Conservation (phyloP, 2,888 invertebrate species). For the Nemoura dubitans region DNA sequence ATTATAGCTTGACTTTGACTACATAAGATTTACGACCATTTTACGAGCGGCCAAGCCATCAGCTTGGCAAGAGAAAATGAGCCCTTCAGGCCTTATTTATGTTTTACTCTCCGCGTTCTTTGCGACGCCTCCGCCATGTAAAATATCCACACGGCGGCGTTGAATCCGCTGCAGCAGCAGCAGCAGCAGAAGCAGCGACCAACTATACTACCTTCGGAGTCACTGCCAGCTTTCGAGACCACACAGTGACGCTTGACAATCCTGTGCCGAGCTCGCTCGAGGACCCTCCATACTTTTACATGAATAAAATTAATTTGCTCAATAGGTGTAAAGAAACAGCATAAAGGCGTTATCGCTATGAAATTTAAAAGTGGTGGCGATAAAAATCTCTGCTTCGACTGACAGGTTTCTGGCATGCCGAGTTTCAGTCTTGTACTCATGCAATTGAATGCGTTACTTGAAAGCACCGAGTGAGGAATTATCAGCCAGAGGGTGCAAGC, state of each 20-base stretch:
- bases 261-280: not conserved
- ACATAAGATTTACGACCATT: conserved; percentile 49
- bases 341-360: conserved; percentile 28
- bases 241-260: not conserved
- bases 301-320: conserved; percentile 34
- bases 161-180: conserved; percentile 1
- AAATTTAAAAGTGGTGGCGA: conserved; percentile 28
- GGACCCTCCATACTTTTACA: conserved; percentile 4
- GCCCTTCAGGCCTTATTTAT: conserved; percentile 51
- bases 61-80: conserved; percentile 48
- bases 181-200: too few species aligned
- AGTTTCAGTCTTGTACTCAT: not conserved
- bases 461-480: not conserved
- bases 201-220: too few species aligned
- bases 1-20: conserved; percentile 44
- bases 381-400: not conserved
- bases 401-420: not conserved
- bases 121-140: conserved; percentile 47
- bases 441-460: not conserved
- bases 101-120: conserved; percentile 45
- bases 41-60: conserved; percentile 49
- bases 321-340: conserved; percentile 24
- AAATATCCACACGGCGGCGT: conserved; percentile 36
- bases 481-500: too few species aligned
- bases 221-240: not conserved